Conservation (phyloP, 1,140 invertebrate species). For the Drosophila lacertosa region DNA sequence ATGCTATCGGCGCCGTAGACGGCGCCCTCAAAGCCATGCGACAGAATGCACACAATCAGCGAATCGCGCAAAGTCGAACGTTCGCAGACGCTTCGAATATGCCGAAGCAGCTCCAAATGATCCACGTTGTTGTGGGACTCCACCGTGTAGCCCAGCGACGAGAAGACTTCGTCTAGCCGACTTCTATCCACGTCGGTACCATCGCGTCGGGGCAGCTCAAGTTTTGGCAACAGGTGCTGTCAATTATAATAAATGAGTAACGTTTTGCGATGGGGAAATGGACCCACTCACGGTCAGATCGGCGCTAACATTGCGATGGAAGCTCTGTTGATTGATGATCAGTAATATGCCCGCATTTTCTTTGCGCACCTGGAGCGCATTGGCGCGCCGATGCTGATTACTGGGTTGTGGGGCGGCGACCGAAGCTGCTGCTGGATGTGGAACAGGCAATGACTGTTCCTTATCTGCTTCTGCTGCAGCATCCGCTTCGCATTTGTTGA, state of each 20-base stretch:
- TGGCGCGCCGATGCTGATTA: background rate
- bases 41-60: slow-evolving; percentile 74
- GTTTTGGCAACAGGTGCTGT: slow-evolving; percentile 39
- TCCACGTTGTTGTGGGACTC: slow-evolving; percentile 50
- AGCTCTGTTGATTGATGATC: slow-evolving; percentile 76
- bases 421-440: background rate
- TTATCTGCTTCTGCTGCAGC: background rate
- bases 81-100: slow-evolving; percentile 51
- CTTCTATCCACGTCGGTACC: slow-evolving; percentile 71
- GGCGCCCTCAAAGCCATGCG: slow-evolving; percentile 70
- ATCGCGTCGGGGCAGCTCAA: slow-evolving; percentile 27
- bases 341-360: slow-evolving; percentile 64
- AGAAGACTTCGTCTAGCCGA: slow-evolving; percentile 55
- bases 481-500: slow-evolving; percentile 9
- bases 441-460: background rate
- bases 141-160: slow-evolving; percentile 64
- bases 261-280: too few relatives aligned
- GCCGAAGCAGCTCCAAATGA: slow-evolving; percentile 59
- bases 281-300: slow-evolving; percentile 32
- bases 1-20: slow-evolving; percentile 76
- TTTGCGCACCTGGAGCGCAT: slow-evolving; percentile 40
- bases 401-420: background rate
- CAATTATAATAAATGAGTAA: background rate
- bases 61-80: slow-evolving; percentile 65
- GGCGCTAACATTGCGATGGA: slow-evolving; percentile 48